A percentile compares a stretch with the other conserved stretches of the same genome.
Evolutionary conservation across 2,113 vertebrate species (phyloP).

Genomic region (Myocastor coypus): DNA sequence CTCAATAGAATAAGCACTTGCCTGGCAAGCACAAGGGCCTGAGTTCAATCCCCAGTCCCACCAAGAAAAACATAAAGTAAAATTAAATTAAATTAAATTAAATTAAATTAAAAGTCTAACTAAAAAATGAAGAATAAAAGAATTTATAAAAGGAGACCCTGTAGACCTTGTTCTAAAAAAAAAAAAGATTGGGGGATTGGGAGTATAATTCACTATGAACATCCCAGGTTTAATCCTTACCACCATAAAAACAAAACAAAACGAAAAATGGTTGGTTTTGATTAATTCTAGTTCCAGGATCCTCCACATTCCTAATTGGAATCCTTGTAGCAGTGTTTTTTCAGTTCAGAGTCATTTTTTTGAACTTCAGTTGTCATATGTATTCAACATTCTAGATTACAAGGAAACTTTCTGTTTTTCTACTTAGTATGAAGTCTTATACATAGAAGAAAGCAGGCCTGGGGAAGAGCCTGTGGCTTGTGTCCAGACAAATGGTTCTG

Average conservation of each 20-base stretch:
- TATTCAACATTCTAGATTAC: constrained; percentile 4
- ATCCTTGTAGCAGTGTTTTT: neutral
- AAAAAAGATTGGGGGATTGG: neutral
- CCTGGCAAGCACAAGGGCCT: too few relatives aligned
- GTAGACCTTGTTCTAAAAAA: too few relatives aligned
- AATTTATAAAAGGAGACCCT: too few relatives aligned
- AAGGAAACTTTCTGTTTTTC: constrained; percentile 51
- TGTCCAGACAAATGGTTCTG: constrained; percentile 56
- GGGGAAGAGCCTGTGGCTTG: constrained; percentile 26
- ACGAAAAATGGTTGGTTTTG: neutral
- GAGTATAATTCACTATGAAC: neutral
- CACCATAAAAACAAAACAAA: neutral
- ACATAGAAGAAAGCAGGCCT: constrained; percentile 20
- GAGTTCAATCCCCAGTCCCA: too few relatives aligned
- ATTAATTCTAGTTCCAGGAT: neutral
- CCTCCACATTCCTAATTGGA: neutral
- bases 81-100: too few relatives aligned
- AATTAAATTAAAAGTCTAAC: neutral
- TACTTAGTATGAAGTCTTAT: constrained; percentile 16
- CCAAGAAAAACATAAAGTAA: neutral
- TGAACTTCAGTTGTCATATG: neutral
- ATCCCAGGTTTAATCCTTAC: neutral
- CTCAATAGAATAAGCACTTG: too few relatives aligned
- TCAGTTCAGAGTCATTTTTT: neutral
- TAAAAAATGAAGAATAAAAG: neutral